phyloP scores from a whole-genome alignment of 1,140 invertebrate species.

The Armadillidium nasatum region DNA sequence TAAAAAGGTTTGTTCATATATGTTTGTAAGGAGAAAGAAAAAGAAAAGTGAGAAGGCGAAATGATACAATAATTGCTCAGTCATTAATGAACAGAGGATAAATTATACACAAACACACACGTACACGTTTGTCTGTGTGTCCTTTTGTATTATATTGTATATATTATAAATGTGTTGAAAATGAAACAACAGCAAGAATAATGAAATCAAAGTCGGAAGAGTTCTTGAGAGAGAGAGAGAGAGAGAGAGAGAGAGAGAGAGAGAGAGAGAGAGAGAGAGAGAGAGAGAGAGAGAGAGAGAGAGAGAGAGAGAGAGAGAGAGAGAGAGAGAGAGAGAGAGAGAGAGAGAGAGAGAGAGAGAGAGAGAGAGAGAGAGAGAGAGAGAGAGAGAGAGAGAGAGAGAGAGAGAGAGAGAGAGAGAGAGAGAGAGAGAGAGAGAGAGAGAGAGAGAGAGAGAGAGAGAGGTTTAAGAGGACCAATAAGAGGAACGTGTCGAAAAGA shows the following conservation, averaged over 20 bases:
- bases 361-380: too few species aligned
- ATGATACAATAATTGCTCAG: neutral
- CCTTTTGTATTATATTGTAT: too few species aligned
- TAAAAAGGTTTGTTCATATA: too few species aligned
- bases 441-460: too few species aligned
- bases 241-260: constrained; percentile 7
- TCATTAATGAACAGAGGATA: neutral
- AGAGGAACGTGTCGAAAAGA: too few species aligned
- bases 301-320: neutral
- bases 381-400: too few species aligned
- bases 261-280: neutral
- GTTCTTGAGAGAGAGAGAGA: constrained; percentile 1
- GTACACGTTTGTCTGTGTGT: too few species aligned
- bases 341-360: too few species aligned
- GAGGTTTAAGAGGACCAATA: too few species aligned
- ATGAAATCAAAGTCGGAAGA: constrained; percentile 4
- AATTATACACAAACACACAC: neutral
- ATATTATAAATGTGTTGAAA: neutral
- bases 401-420: neutral
- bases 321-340: neutral
- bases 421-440: neutral
- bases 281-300: neutral
- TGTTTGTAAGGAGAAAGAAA: too few species aligned
- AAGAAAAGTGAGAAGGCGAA: too few species aligned
- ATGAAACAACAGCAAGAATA: neutral